Evolutionary conservation across 1,140 invertebrate species (phyloP), one percentile per base, ranked within the genome.

Genomic region (Achatina immaculata): DNA sequence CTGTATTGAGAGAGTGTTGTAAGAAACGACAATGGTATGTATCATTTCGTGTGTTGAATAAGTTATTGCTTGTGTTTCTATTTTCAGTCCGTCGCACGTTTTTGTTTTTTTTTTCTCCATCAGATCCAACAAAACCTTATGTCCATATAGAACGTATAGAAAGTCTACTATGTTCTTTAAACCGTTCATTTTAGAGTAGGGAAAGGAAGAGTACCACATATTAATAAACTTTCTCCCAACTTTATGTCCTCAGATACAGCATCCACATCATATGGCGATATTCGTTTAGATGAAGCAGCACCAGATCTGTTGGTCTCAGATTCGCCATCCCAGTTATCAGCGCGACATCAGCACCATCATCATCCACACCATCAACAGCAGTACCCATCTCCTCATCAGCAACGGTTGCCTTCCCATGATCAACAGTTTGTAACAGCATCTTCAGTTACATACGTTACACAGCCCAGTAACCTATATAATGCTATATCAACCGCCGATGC

Each of bases 331-430:
- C 24, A 40, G n/a, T 80, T 68, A n/a, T 43, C 45, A 31, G 38
- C 78, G 16, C 66, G 28, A 1, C 36, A 40, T 2, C 78, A 69
- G n/a, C 66, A 48, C 28, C 42, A 40, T 21, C 78, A 40, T 14
- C 76, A 66, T 42, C 45, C 24, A 31, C 40, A 75, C 9, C 73
- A 75, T 38, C 69, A 72, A 28, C 74, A 42, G 6, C 76, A 68
- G 40, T 38, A 45, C 7, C 76, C 45, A 1, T 43, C 68, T 19
- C 42, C 14, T 21, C n/a, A 34, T 1, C 76, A 68, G 9, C 65
- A 78, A 69, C 66, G 48, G 62, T 68, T 72, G 7, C 78, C 71
- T 36, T 16, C 43, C 24, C 36, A 78, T 4, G 31, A 43, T 11
- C 76, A 78, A n/a, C 31, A 66, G 6, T 62, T 43, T 43, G 42